Conservation (phyloP, 1,140 invertebrate species). For the Goniozus legneri region DNA sequence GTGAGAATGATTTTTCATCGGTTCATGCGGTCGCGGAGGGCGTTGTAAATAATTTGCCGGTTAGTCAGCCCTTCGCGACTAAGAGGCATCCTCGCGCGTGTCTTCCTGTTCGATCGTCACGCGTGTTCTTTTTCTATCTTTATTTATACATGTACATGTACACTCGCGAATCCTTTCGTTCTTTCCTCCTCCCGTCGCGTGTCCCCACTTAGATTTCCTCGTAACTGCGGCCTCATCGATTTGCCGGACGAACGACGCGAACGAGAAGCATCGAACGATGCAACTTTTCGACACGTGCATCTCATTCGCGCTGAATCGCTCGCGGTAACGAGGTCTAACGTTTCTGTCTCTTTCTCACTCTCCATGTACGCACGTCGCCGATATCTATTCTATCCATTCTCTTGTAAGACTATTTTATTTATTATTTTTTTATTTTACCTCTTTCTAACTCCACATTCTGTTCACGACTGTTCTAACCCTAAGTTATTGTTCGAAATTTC, state of each 20-base stretch:
- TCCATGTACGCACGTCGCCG: neutral
- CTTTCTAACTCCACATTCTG: neutral
- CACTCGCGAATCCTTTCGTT: constrained; percentile 18
- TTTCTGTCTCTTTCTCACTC: neutral
- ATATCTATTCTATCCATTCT: too few relatives aligned
- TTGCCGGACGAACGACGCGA: too few relatives aligned
- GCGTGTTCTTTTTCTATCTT: neutral
- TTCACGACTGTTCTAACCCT: constrained; percentile 19
- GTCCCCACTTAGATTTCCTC: too few relatives aligned
- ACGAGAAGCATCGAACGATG: too few relatives aligned
- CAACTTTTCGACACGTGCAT: too few relatives aligned
- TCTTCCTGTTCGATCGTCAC: constrained; percentile 15
- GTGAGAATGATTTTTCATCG: too few relatives aligned
- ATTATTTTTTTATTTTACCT: neutral
- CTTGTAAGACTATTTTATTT: constrained; percentile 1
- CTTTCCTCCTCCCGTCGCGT: neutral
- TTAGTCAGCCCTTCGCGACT: constrained; percentile 35
- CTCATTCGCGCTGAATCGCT: constrained; percentile 10
- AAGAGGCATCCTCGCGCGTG: constrained; percentile 13
- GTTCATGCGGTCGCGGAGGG: constrained; percentile 29
- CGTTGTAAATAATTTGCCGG: constrained; percentile 39
- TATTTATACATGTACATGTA: constrained; percentile 1
- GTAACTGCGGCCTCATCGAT: too few relatives aligned
- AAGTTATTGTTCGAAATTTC: constrained; percentile 29
- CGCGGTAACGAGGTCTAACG: too few relatives aligned